Evolutionary conservation across 64 coral and sea anemone species (phyloP), one percentile per base, ranked within the genome.

Genomic region (Montipora foliosa): DNA sequence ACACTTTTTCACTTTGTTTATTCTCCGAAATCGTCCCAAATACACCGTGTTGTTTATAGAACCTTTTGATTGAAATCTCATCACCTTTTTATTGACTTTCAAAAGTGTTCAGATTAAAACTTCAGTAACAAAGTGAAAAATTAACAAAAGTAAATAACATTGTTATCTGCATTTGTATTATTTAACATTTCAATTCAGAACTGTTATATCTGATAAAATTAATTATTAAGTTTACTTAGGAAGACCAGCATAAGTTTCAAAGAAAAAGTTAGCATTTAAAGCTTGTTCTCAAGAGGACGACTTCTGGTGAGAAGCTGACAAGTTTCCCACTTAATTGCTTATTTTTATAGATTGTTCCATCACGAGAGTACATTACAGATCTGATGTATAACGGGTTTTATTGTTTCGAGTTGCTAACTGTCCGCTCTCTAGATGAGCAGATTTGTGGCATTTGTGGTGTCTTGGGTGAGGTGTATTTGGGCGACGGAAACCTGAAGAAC

Each of bases 401-500:
- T 21, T 71, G 67, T 71, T 71, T 71, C 20, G 67, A 71, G 67
- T 21, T 71, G 20, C 17, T 67, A 19, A 67, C 9, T 71, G 67
- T 24, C 67, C 19, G 67, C 17, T 21, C 17, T 71, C 67, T 71
- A 21, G 67, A 71, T 24, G 20, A 24, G 5, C 67, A 71, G 20
- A 71, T 71, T 71, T 71, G 67, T 71, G 67, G 67, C 20, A 71
- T 71, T 8, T 71, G 67, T 71, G 67, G 67, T n/a, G 67, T 71
- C 20, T 71, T 71, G 67, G 67, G 67, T 71, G 67, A 71, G 67
- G 67, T 71, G 67, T 71, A 71, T 71, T 71, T 71, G 67, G 67
- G 67, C 20, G 67, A 71, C 20, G 67, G 67, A 21, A 71, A 71
- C 67, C 67, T 25, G 67, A 71, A 71, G 20, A 71, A 71, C 67